Percentiles rank a stretch among this genome's conserved stretches.
Conservation (phyloP, 2,797 vertebrate species). For the Pseudomugil tenellus region DNA sequence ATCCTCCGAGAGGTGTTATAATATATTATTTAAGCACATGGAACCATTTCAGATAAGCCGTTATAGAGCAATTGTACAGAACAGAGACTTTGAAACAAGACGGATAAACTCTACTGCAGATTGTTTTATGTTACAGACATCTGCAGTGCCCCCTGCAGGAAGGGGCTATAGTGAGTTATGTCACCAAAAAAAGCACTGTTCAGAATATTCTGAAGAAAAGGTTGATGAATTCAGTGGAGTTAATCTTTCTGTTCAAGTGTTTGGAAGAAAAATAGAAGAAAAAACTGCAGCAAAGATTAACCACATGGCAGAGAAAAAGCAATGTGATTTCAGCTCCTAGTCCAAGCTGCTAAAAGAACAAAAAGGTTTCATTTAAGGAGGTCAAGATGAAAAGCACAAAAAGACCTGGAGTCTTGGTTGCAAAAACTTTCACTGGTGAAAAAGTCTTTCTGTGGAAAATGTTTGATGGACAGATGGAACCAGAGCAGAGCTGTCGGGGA, state of each 20-base stretch:
- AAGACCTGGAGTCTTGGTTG: not conserved
- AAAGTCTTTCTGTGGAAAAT: not conserved
- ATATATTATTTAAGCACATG: conserved; percentile 15
- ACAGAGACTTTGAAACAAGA: not conserved
- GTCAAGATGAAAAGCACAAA: not conserved
- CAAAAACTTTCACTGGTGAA: not conserved
- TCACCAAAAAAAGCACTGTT: not conserved
- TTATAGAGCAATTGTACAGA: conserved; percentile 4
- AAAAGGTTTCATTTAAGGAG: not conserved
- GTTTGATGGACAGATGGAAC: not conserved
- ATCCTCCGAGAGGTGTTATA: conserved; percentile 29
- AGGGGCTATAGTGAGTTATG: conserved; percentile 17
- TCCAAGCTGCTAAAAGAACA: not conserved
- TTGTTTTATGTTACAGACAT: conserved; percentile 8
- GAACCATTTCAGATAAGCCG: conserved; percentile 16
- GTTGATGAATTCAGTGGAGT: too few relatives aligned
- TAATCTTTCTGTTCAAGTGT: not conserved
- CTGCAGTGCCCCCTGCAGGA: conserved; percentile 49
- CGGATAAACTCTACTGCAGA: not conserved
- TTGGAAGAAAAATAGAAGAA: not conserved
- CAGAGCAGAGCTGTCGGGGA: not conserved
- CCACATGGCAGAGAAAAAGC: too few relatives aligned
- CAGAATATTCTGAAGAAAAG: too few relatives aligned
- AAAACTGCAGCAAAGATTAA: too few relatives aligned
- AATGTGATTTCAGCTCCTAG: not conserved